Base-by-base conservation (phyloP, 2,797 vertebrate species). In the Sebastes steindachneri region DNA sequence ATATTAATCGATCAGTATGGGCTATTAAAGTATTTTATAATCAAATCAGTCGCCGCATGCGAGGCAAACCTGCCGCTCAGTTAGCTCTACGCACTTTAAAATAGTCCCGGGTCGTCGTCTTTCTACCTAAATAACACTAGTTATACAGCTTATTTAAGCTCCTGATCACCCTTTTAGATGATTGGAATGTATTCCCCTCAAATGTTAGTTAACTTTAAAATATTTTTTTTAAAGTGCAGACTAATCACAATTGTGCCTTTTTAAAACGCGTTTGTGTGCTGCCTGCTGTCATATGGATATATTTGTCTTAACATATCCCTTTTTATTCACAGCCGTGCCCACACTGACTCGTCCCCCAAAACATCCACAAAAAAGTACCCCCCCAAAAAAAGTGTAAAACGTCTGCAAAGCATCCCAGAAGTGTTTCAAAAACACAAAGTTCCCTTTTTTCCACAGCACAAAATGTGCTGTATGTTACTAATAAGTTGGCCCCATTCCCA, bases 361-460 rank as follows among this genome's bases (percentile, higher is more conserved):
- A 90, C 89, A 93, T 77, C 89, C 86, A 90, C 90, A 77, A 90
- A 87, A 37, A 37, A 37, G 83, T 85, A 63, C 79, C 74, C 64
- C 31, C n/a, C 15, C 6, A 0, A 8, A 65, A 82, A 90, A 84
- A 86, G 91, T 94, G 87, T 84, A 91, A 93, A 89, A 93, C 85
- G 95, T 96, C 83, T 95, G 94, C 96, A 93, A 96, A 96, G 96
- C 95, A 96, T 96, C 91, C 92, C 92, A 93, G 83, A 88, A 89
- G 91, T 94, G 86, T 93, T 94, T 93, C 55, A 93, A 93, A 91
- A 94, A 93, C 95, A 95, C 94, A 88, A 94, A 89, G 55, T 82
- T 93, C 80, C 92, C 87, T 82, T 35, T 41, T 41, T 8, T 45
- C 67, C 88, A 82, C 81, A 78, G 75, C 89, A 15, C 65, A 91